phyloP scores from a whole-genome alignment of 2,113 vertebrate species.

The Trichechus manatus region DNA sequence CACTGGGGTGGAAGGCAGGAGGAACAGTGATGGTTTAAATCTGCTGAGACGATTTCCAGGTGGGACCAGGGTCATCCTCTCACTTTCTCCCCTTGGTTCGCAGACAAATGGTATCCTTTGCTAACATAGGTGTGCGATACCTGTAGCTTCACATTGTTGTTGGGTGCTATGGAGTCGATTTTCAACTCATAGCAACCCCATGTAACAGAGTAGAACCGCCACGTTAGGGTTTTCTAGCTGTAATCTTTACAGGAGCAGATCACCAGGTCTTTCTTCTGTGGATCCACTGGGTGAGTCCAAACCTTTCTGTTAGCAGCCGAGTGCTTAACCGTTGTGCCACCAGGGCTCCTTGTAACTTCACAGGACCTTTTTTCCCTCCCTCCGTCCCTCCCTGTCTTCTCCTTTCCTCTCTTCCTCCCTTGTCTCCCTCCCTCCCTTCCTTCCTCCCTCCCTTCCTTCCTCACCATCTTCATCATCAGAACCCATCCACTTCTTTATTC shows the following conservation, averaged over 20 bases:
- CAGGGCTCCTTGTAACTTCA: background rate
- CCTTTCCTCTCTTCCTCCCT: background rate
- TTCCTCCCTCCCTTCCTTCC: background rate
- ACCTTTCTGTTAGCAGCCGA: background rate
- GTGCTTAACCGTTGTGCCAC: background rate
- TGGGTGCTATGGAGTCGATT: background rate
- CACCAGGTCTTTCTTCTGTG: background rate
- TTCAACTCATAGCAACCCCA: background rate
- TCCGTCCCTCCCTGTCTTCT: background rate
- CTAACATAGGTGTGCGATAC: background rate
- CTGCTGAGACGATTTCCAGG: background rate
- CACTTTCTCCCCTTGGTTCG: background rate
- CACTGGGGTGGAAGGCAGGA: fast-evolving
- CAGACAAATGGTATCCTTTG: background rate
- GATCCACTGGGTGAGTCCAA: no score
- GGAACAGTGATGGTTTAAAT: background rate
- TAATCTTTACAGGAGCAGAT: background rate
- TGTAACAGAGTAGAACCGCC: background rate
- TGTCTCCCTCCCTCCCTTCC: no score
- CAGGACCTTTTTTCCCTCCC: background rate
- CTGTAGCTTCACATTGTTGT: background rate
- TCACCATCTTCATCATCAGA: background rate
- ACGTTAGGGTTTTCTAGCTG: background rate
- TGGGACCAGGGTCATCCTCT: background rate
- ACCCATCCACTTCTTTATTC: background rate